Base-by-base conservation (phyloP, 2,797 vertebrate genomes). In the Gambelia wislizenii region DNA sequence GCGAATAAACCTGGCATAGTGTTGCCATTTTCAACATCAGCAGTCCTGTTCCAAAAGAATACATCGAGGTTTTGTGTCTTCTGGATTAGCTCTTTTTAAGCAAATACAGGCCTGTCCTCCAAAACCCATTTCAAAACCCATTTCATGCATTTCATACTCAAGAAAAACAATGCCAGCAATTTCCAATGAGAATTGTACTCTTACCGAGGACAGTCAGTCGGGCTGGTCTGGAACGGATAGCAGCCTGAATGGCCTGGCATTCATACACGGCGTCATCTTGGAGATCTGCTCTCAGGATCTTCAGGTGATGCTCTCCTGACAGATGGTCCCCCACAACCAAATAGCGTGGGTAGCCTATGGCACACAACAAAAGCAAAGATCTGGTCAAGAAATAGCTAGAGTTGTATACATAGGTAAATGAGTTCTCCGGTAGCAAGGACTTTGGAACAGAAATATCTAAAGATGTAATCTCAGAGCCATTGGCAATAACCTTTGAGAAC, bases 231-330 rank as follows among this genome's bases (percentile, higher is more conserved):
- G 99, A 99, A 90, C 99, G 98, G 97, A 99, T 98, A 94, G 98
- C 99, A 0, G 98, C 99, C 90, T 99, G 98, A 95, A 99, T 99
- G 83, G 99, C 99, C 96, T 99, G 99, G 92, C 99, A 99, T 95
- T 99, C 99, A 0, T 99, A 99, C 83, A 98, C 97, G 0, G 99
- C 99, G 0, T 99, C 99, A 59, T 99, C 99, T 92, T 98, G 98
- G 84, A 99, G 97, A 94, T 99, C 99, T 0, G 98, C 99, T 6
- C 97, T 96, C 94, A 99, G 97, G 94, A 99, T 99, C 82, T 98
- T 98, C 95, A 99, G 92, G 96, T 99, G 98, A 93, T 99, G 98
- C 88, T 99, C 98, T 0, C 99, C 99, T 0, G 98, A 98, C 33
- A 98, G 96, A 44, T 98, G 98, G 96, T 99, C 98, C 42, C 99